Evolutionary conservation across 2,113 vertebrate genomes (phyloP).

Genomic region (Lonchura striata): DNA sequence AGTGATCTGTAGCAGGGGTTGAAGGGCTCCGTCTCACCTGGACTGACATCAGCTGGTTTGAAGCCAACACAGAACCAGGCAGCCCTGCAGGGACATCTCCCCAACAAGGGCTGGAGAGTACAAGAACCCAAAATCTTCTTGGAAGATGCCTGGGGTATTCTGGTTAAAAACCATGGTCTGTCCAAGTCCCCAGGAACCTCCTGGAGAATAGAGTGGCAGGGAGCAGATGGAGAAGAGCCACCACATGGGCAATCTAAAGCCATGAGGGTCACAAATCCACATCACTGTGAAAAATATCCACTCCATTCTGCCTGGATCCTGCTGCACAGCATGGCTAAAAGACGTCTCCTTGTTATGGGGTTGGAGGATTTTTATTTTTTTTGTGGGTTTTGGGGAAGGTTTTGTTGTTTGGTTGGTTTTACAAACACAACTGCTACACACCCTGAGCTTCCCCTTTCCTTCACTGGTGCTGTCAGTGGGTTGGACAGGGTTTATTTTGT

Average conservation of each 20-base stretch:
- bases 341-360: neutral
- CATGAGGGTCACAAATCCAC: neutral
- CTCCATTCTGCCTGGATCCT: neutral
- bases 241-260: neutral
- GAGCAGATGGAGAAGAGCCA: neutral
- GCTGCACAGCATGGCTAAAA: neutral
- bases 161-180: neutral
- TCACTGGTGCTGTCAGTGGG: accelerated
- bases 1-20: neutral
- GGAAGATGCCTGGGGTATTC: neutral
- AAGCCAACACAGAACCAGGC: neutral
- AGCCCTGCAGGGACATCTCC: neutral
- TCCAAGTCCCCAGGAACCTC: neutral
- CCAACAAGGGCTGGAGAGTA: neutral
- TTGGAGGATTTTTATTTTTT: neutral
- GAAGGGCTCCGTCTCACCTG: neutral
- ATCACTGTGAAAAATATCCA: neutral
- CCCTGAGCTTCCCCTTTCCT: neutral
- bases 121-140: neutral
- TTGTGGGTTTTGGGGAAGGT: neutral
- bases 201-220: neutral
- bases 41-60: neutral
- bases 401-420: neutral
- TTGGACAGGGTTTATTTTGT: neutral
- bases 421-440: neutral